Percentiles rank a stretch among this genome's conserved stretches.
phyloP scores from a whole-genome alignment of 2,113 vertebrate species.

The Amphilophus citrinellus region DNA sequence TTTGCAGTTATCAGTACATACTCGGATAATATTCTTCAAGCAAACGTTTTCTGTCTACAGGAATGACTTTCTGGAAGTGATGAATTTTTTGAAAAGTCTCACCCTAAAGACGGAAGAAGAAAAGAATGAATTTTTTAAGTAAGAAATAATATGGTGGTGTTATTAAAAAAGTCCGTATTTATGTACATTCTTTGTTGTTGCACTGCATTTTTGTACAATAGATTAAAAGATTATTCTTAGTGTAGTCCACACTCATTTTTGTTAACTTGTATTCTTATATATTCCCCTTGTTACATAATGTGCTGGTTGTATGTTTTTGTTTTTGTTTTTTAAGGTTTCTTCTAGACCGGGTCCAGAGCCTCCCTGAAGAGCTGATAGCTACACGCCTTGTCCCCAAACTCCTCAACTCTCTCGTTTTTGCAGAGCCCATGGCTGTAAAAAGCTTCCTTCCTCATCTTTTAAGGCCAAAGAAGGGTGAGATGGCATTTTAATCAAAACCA shows the following conservation, averaged over 20 bases:
- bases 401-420: slow-evolving; percentile 94
- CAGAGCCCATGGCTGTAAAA: slow-evolving; percentile 96
- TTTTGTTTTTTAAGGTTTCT: slow-evolving; percentile 85
- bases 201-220: no score
- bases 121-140: slow-evolving; percentile 99
- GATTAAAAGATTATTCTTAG: background rate
- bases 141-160: slow-evolving; percentile 65
- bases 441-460: slow-evolving; percentile 97
- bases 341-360: slow-evolving; percentile 88
- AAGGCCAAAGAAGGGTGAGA: slow-evolving; percentile 90
- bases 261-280: background rate
- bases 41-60: slow-evolving; percentile 73
- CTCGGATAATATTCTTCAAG: background rate
- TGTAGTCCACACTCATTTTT: background rate
- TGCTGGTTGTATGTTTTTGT: slow-evolving; percentile 3
- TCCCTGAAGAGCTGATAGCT: slow-evolving; percentile 92
- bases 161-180: no score
- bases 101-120: slow-evolving; percentile 96
- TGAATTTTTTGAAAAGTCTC: slow-evolving; percentile 95
- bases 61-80: slow-evolving; percentile 96
- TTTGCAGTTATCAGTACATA: background rate
- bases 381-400: slow-evolving; percentile 91
- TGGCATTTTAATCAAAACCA: background rate
- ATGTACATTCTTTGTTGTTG: no score
- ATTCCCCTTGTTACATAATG: background rate